A percentile compares a stretch with the other conserved stretches of the same genome.
phyloP scores from a whole-genome alignment of 2,113 vertebrate genomes.

The Eclectus roratus region DNA sequence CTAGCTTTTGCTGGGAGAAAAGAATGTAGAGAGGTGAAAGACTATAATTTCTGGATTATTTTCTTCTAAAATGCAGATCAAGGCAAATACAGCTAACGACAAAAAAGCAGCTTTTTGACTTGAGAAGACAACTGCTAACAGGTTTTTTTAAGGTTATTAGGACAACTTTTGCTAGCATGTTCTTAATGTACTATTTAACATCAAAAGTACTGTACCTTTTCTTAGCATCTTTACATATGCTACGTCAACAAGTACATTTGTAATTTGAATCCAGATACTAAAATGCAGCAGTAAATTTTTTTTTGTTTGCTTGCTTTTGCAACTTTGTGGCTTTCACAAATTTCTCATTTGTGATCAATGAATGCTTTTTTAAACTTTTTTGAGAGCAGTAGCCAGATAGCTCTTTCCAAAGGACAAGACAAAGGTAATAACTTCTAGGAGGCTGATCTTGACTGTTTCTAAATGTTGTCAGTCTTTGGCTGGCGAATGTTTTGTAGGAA shows the following conservation, averaged over 20 bases:
- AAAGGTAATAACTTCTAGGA: background rate
- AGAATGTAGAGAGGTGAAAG: background rate
- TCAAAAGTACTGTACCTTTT: background rate
- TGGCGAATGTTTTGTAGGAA: rapidly evolving
- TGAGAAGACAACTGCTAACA: background rate
- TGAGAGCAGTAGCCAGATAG: background rate
- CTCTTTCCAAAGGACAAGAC: background rate
- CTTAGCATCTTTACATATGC: background rate
- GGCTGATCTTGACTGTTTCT: background rate
- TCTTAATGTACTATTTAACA: background rate
- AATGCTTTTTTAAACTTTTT: background rate
- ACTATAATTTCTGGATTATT: background rate
- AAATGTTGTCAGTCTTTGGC: background rate
- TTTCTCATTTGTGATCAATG: background rate
- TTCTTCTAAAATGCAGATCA: background rate
- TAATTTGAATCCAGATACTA: background rate
- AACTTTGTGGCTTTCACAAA: background rate
- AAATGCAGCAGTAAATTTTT: background rate
- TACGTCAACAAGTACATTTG: background rate
- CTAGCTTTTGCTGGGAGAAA: background rate
- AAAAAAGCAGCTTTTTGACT: background rate
- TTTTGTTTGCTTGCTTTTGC: background rate
- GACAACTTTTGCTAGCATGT: background rate
- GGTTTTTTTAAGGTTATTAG: background rate
- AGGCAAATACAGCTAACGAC: background rate